Base-by-base conservation (phyloP, 2,888 invertebrate species). In the Acrobasis repandana region DNA sequence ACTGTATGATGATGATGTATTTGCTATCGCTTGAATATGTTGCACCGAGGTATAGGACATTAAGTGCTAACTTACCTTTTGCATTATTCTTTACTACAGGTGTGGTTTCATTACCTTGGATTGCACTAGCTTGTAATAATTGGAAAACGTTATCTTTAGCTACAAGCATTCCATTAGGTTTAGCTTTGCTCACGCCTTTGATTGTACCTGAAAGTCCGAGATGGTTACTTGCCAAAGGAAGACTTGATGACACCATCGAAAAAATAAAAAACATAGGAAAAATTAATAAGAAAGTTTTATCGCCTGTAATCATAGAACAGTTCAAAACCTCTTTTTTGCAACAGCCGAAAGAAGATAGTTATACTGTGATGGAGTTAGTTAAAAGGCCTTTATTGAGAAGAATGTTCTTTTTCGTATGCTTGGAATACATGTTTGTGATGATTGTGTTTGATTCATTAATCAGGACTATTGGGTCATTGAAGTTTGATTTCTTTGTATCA, bases 1-100 rank as follows among this genome's bases (percentile, higher is more conserved):
- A 82, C 61, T 88, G 85, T 65, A 82, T 88, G 82, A 84, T 84
- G 73, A 85, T 89, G 84, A 72, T 70, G 0, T 89, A 87, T 28
- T 69, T 88, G 3, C 64, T 88, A 1, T 74, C 82, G 16, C 65
- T 89, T 43, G 89, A 89, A 68, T 88, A 83, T 63, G 75, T 81
- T 1, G 83, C 82, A 15, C 88, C 88, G 2, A 88, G 80, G 65
- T 84, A 88, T 60, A 82, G 88, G 61, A 82, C 85, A n/a, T 18
- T 80, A 2, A 74, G 83, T n/a, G 73, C 83, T 1, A 88, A 87
- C 71, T 61, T 87, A 51, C 76, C 87, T 0, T 87, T 83, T 52
- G 85, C 82, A 0, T 51, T 84, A 33, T 88, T 88, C 63, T 88
- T 77, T 49, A 74, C 79, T 0, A 33, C 70, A 2, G 83, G 77